Evolutionary conservation across 2,797 vertebrate genomes (phyloP), one percentile per base, ranked within the genome.

Genomic region (Liparis tanakae): DNA sequence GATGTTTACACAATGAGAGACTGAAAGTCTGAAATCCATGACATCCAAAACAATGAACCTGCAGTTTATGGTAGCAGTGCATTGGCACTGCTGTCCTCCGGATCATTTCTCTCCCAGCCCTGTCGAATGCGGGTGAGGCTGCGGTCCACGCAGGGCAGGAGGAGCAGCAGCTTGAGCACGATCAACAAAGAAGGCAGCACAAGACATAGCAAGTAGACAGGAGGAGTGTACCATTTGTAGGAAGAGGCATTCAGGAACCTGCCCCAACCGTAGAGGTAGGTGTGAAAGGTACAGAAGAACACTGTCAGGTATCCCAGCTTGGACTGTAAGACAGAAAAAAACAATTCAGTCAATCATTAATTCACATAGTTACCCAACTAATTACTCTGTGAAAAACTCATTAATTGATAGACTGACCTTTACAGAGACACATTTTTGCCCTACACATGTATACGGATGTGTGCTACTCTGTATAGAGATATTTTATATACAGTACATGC

Each of bases 301-400:
- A 99, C 67, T 0, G 97, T 94, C 73, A 97, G 51, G 73, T 96
- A 95, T 72, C 97, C 97, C 60, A 99, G 90, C 89, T 97, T 98
- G 85, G 96, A 98, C 97, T 98, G 85, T 4, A 84, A 81, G 50
- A 76, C 68, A 76, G 17, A 70, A 18, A 61, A 61, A 22, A 64
- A 36, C 48, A 5, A 18, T n/a, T 55, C 57, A 37, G 25, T 58
- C 5, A 63, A 9, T 70, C 17, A 71, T 56, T 36, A 18, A 36
- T 12, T 39, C 30, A 60, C 15, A 67, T 46, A 57, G 75, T 65
- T 20, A 69, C 48, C 70, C 10, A 75, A 10, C 12, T 77, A 74
- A 82, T 67, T 13, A 14, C 37, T 51, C 10, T 65, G 60, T 64
- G 75, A 72, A 33, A 56, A 67, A 14, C 43, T 70, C 36, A 56